Percentiles rank a stretch among this genome's conserved stretches.
These are phyloP conservation scores for Ciconia maguari DNA, from an alignment of 2,113 vertebrate genomes.

Conservation along the genomic window DNA sequence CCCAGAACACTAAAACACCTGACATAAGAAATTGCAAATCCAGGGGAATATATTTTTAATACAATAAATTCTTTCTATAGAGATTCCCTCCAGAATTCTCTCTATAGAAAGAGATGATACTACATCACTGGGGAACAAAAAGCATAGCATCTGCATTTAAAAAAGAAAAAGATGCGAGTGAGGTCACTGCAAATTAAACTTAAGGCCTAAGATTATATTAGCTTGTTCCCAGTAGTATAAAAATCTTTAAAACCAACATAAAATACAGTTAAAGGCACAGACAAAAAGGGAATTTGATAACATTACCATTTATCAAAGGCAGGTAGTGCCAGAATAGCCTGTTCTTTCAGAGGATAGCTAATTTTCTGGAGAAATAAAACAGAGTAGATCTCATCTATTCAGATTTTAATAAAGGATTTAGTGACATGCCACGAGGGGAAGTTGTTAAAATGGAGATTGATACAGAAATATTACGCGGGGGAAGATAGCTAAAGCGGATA, in stretches of 20 bases:
- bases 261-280: neutral
- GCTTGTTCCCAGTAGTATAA: neutral
- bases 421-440: neutral
- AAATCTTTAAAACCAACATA: neutral
- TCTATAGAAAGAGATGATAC: neutral
- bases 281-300: neutral
- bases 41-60: neutral
- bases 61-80: neutral
- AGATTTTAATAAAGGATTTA: neutral
- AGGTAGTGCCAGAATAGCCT: neutral
- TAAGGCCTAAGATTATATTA: neutral
- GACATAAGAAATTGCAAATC: neutral
- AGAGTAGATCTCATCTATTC: neutral
- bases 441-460: neutral
- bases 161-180: neutral
- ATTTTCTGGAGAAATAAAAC: slow-evolving; percentile 5
- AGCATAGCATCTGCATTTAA: neutral
- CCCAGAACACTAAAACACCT: neutral
- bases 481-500: neutral
- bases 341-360: neutral
- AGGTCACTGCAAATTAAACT: neutral
- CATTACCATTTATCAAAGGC: neutral
- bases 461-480: neutral
- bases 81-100: neutral
- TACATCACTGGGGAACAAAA: neutral